Base-by-base conservation (phyloP, 2,797 vertebrate species). In the Coregonus suidteri region DNA sequence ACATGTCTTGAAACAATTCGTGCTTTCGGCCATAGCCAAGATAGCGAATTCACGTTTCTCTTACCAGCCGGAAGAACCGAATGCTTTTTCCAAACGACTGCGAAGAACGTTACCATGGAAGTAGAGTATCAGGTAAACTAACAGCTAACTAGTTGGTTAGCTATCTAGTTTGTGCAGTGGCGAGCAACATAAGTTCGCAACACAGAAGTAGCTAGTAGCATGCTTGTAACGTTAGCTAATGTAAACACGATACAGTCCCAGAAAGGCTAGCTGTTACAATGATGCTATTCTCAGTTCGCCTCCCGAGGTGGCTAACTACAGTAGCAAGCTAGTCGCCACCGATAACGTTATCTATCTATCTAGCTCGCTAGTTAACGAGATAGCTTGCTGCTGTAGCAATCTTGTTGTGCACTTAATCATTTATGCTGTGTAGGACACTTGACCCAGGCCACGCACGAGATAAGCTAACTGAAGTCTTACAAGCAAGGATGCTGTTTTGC, bases 41-140 rank as follows among this genome's bases (percentile, higher is more conserved):
- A 96, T 88, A 94, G 92, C 64, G 96, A 98, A 87, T 94, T 97
- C 31, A 98, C 96, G 20, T 96, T 97, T 73, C 88, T 96, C 31
- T 81, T 98, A 66, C 96, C 95, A 25, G 93, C 96, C 15, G 96
- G 95, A 77, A 93, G 91, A 56, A 91, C 90, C 31, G 96, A 97
- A 79, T 97, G 97, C 81, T 98, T 98, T 92, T 98, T 93, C 77
- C 96, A 97, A 79, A 88, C 91, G 1, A 92, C 95, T 0, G 51
- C 90, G 25, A 93, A 88, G 68, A 97, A 97, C 79, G 94, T 93
- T 20, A 94, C 95, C 77, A 93, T 97, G 88, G 96, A 97, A 90
- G 91, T 96, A 35, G 96, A 97, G 82, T 98, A 96, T 90, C 96
- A 98, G 96, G 97, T 97, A 83, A 87, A 7, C 6, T 3, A 31